Conservation (phyloP, 1,140 invertebrate species). For the Aphidius ervi region DNA sequence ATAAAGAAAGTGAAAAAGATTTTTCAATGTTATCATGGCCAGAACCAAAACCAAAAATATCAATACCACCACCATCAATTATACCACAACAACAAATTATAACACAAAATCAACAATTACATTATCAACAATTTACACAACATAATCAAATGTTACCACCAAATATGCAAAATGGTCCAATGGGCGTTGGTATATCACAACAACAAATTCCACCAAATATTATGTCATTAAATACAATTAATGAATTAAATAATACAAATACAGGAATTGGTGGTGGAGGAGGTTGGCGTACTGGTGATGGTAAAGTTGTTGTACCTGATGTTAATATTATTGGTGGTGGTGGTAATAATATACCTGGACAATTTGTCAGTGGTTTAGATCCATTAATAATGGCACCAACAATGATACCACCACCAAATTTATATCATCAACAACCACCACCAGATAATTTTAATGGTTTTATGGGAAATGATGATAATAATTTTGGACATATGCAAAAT, state of each 20-base stretch:
- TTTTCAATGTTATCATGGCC: constrained; percentile 73
- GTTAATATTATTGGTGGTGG: constrained; percentile 36
- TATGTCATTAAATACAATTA: constrained; percentile 34
- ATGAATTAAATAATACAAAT: neutral
- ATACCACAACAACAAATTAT: constrained; percentile 43
- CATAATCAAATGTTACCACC: constrained; percentile 29
- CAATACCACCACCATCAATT: constrained; percentile 57
- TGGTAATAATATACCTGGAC: constrained; percentile 13
- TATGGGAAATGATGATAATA: constrained; percentile 43
- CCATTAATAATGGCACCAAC: constrained; percentile 44
- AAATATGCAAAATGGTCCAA: constrained; percentile 33
- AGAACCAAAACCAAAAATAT: constrained; percentile 62
- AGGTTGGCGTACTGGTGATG: constrained; percentile 51
- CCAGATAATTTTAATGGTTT: constrained; percentile 27
- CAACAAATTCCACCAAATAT: constrained; percentile 28
- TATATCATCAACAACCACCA: constrained; percentile 47
- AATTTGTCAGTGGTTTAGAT: constrained; percentile 41
- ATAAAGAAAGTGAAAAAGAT: constrained; percentile 73
- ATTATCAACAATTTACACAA: constrained; percentile 39
- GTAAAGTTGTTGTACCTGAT: constrained; percentile 52
- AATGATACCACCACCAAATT: constrained; percentile 49
- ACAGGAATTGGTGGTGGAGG: constrained; percentile 17
- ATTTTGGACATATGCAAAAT: constrained; percentile 34
- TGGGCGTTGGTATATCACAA: constrained; percentile 41
- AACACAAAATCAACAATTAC: constrained; percentile 6